Evolutionary conservation across 2,888 invertebrate genomes (phyloP).

Genomic region (Leucophenga montana): DNA sequence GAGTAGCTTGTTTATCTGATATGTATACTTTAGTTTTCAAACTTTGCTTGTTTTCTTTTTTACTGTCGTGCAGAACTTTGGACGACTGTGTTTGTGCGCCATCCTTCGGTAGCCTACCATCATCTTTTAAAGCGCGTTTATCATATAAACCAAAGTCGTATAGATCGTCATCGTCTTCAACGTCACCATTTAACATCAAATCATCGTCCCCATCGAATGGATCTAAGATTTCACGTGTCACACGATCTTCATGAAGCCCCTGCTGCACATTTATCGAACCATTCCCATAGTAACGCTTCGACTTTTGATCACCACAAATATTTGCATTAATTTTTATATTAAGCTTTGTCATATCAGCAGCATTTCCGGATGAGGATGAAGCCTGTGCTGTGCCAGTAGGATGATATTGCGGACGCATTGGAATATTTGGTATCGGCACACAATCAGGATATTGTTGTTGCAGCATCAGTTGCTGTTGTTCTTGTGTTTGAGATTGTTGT

Average conservation of each 20-base stretch:
- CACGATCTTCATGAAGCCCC: constrained; percentile 35
- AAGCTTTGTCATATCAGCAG: constrained; percentile 54
- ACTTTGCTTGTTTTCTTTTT: not conserved
- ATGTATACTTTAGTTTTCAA: not conserved
- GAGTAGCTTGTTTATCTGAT: too few relatives aligned
- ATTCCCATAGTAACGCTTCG: constrained; percentile 58
- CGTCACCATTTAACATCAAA: not conserved
- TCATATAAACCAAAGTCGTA: too few relatives aligned
- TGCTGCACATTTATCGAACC: constrained; percentile 60
- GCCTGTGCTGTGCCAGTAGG: too few relatives aligned
- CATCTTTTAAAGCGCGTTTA: not conserved
- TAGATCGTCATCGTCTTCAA: not conserved
- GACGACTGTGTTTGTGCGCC: not conserved
- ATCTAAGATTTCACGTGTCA: constrained; percentile 32
- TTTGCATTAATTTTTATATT: constrained; percentile 67
- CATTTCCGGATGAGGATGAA: too few relatives aligned
- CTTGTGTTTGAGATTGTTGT: not conserved
- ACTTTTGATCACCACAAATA: constrained; percentile 57
- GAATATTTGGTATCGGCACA: constrained; percentile 40
- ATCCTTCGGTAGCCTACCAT: not conserved
- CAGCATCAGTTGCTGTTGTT: constrained; percentile 9
- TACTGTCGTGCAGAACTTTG: not conserved
- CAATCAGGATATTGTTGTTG: constrained; percentile 48
- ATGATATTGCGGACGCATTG: not conserved
- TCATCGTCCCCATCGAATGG: constrained; percentile 17